Percentiles rank a stretch among this genome's conserved stretches.
Evolutionary conservation across 2,113 vertebrate species (phyloP).

Genomic region (Marmota monax): DNA sequence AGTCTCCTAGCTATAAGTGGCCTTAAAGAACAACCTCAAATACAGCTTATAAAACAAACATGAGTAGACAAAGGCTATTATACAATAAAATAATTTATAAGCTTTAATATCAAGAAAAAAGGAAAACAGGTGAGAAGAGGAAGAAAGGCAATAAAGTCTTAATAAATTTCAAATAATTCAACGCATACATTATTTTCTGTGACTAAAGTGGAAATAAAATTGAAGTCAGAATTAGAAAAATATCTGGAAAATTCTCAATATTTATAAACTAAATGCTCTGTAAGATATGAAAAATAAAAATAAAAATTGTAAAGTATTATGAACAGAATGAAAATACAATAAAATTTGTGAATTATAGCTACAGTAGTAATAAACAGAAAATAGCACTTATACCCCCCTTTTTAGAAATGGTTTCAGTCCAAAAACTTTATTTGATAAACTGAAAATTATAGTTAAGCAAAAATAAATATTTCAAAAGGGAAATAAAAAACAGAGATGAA

Average conservation of each 20-base stretch:
- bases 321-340: conserved; percentile 27
- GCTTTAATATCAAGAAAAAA: conserved; percentile 30
- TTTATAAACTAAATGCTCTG: not conserved
- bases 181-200: not conserved
- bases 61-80: not conserved
- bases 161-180: conserved; percentile 41
- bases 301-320: not conserved
- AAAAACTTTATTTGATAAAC: not conserved
- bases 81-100: not conserved
- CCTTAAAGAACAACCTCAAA: conserved; percentile 25
- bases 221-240: conserved; percentile 40
- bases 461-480: not conserved
- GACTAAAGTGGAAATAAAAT: not conserved
- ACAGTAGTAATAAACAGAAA: not conserved
- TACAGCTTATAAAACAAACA: not conserved
- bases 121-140: not conserved
- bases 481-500: not conserved
- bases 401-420: not conserved
- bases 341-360: not conserved
- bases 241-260: not conserved
- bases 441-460: not conserved
- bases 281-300: not conserved
- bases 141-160: not conserved
- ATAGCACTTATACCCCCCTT: not conserved
- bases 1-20: not conserved